A percentile compares a stretch with the other conserved stretches of the same genome.
Conservation (phyloP, 1,140 invertebrate genomes). For the Carposina sasakii region DNA sequence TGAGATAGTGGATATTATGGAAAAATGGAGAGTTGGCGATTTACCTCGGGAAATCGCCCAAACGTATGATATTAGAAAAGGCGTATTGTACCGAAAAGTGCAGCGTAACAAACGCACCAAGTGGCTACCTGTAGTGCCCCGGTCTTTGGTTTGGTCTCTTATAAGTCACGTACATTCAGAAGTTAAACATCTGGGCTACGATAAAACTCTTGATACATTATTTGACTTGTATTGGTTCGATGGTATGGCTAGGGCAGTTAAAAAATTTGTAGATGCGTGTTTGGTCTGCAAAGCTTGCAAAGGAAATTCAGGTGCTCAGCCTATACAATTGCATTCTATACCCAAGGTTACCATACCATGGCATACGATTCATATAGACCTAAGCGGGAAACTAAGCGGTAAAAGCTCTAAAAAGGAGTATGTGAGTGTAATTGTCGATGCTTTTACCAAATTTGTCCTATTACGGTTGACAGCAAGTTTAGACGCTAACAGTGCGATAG, state of each 20-base stretch:
- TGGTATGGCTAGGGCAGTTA: background rate
- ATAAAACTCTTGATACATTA: background rate
- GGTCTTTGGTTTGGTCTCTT: background rate
- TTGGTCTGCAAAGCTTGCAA: background rate
- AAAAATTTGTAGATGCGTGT: background rate
- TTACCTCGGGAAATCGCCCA: background rate
- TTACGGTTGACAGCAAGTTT: constrained; percentile 25
- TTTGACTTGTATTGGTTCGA: background rate
- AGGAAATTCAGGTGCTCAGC: background rate
- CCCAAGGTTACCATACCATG: constrained; percentile 31
- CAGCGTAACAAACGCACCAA: background rate
- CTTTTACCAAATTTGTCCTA: constrained; percentile 31
- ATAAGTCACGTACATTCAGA: background rate
- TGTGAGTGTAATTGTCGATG: constrained; percentile 28
- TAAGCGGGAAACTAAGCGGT: constrained; percentile 25
- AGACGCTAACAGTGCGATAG: constrained; percentile 23
- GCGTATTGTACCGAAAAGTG: background rate
- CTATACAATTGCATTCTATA: background rate
- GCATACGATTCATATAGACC: constrained; percentile 37
- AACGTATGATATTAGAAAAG: background rate
- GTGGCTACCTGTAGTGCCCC: background rate
- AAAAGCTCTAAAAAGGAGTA: constrained; percentile 31
- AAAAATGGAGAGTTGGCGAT: background rate
- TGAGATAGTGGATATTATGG: background rate
- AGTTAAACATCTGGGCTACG: background rate